Conservation (phyloP, 2,113 vertebrate genomes). For the Hippocampus guttulatus region DNA sequence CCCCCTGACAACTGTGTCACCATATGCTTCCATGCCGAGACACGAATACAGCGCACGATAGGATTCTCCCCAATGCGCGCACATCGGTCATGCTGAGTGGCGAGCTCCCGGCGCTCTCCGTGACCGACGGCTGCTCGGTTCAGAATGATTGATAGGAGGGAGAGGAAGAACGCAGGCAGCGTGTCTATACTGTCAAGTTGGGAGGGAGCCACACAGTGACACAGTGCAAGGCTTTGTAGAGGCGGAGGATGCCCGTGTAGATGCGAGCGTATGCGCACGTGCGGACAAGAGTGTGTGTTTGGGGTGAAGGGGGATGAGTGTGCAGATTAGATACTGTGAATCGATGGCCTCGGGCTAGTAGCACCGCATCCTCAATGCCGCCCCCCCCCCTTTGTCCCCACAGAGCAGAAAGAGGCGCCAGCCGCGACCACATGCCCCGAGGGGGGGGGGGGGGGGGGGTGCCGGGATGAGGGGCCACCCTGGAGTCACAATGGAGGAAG, state of each 20-base stretch:
- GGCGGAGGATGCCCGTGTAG: conserved; percentile 19
- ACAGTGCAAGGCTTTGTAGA: conserved; percentile 49
- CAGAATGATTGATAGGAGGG: conserved; percentile 59
- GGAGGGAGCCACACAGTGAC: conserved; percentile 51
- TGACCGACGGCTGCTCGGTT: conserved; percentile 44
- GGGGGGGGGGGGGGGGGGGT: conserved; percentile 50
- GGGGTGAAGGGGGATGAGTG: conserved; percentile 33
- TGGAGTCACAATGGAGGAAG: conserved; percentile 26
- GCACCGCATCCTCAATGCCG: conserved; percentile 34
- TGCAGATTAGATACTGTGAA: conserved; percentile 58
- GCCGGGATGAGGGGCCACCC: conserved; percentile 33
- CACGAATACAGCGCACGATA: neutral
- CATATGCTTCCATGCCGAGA: neutral
- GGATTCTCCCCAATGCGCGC: neutral
- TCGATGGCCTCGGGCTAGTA: conserved; percentile 38
- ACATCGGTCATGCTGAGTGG: neutral
- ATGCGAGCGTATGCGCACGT: conserved; percentile 50
- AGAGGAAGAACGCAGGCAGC: conserved; percentile 38
- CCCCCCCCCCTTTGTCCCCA: conserved; percentile 45
- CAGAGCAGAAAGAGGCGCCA: conserved; percentile 42
- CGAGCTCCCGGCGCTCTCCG: conserved; percentile 18
- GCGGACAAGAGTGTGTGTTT: conserved; percentile 32
- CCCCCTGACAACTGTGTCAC: conserved; percentile 11
- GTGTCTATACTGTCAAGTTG: conserved; percentile 62
- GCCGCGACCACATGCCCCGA: conserved; percentile 46